These are phyloP conservation scores for Automeris io DNA, from an alignment of 2,888 invertebrate genomes.

Conservation along the genomic window DNA sequence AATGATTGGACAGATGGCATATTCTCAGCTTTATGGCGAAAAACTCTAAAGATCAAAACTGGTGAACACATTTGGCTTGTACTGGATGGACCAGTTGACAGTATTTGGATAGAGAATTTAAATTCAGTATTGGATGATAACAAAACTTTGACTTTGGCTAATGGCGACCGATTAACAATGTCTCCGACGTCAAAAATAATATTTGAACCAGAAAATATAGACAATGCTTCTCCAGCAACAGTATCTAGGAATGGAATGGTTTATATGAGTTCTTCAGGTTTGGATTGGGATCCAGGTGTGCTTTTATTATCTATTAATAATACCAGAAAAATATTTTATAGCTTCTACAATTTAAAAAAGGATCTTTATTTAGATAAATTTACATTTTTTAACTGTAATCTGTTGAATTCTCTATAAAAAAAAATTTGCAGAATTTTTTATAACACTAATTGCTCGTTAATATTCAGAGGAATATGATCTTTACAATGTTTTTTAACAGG, in stretches of 20 bases:
- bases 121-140: slow-evolving; percentile 98
- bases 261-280: slow-evolving; percentile 97
- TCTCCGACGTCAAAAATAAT: slow-evolving; percentile 95
- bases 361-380: too few species aligned
- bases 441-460: too few species aligned
- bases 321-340: background rate
- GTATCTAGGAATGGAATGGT: slow-evolving; percentile 96
- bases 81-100: slow-evolving; percentile 96
- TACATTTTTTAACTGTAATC: background rate
- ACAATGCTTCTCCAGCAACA: slow-evolving; percentile 98
- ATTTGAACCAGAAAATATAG: slow-evolving; percentile 98
- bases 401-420: too few species aligned
- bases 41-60: slow-evolving; percentile 92
- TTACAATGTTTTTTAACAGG: too few species aligned
- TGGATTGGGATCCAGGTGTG: slow-evolving; percentile 91
- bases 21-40: slow-evolving; percentile 97
- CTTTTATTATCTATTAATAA: background rate
- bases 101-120: slow-evolving; percentile 98
- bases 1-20: slow-evolving; percentile 99
- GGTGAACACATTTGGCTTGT: slow-evolving; percentile 96
- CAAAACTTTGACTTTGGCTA: slow-evolving; percentile 95
- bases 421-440: slow-evolving; percentile 1
- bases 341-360: too few species aligned
- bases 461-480: too few species aligned
- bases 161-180: slow-evolving; percentile 97